These are phyloP conservation scores for Ranitomeya imitator DNA, from an alignment of 2,113 vertebrate genomes.

Conservation along the genomic window DNA sequence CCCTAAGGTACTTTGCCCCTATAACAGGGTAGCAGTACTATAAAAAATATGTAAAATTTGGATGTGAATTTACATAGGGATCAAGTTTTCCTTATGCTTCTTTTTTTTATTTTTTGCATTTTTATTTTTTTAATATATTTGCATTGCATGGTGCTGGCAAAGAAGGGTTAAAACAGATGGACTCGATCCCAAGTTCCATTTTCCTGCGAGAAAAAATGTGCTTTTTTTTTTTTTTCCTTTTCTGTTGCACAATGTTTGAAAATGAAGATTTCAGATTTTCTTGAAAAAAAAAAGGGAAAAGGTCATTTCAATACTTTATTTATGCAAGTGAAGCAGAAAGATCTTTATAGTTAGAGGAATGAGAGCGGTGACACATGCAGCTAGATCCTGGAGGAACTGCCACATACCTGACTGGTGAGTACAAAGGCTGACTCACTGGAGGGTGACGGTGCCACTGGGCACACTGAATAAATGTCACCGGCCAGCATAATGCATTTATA, in stretches of 20 bases:
- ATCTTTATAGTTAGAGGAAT: not conserved
- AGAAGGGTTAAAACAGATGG: not conserved
- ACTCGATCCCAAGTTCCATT: not conserved
- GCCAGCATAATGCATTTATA: not conserved
- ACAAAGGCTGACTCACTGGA: not conserved
- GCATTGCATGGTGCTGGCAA: not conserved
- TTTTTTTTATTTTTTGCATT: not conserved
- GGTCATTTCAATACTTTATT: not conserved
- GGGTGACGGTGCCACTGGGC: not conserved
- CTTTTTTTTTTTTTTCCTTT: not conserved
- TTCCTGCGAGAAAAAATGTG: not conserved
- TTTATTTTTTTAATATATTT: not conserved
- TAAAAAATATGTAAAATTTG: not conserved
- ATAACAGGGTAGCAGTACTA: not conserved
- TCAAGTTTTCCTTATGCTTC: not conserved
- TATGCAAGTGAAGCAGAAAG: not conserved
- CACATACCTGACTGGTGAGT: not conserved
- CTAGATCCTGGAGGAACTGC: not conserved
- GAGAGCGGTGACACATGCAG: not conserved
- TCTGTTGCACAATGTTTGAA: not conserved
- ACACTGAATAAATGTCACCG: not conserved
- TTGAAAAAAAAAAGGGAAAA: not conserved
- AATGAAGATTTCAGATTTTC: conserved; percentile 3
- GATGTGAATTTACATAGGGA: not conserved
- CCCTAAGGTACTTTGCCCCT: too few relatives aligned